A percentile compares a stretch with the other conserved stretches of the same genome.
phyloP scores from a whole-genome alignment of 2,113 vertebrate genomes.

The Odontesthes bonariensis region DNA sequence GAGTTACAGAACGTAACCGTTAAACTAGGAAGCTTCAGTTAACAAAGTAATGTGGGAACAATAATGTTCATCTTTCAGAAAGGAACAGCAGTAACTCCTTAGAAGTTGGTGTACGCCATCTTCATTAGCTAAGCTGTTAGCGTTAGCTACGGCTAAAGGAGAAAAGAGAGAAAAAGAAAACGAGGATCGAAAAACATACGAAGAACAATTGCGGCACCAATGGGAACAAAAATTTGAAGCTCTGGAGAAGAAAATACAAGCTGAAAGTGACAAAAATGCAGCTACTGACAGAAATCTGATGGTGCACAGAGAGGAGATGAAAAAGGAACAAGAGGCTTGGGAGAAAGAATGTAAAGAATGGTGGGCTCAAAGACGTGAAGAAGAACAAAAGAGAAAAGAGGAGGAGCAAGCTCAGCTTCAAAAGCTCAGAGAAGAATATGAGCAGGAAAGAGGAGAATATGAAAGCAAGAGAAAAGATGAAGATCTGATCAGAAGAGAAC shows the following conservation, averaged over 20 bases:
- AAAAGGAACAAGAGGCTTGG: conserved; percentile 13
- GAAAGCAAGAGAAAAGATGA: background rate
- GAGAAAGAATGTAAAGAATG: conserved; percentile 10
- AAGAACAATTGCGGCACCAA: background rate
- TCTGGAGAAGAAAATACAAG: conserved; percentile 7
- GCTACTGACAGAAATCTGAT: background rate
- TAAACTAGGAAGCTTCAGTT: too few relatives aligned
- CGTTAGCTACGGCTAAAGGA: too few relatives aligned
- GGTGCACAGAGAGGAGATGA: conserved; percentile 1
- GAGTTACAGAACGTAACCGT: too few relatives aligned
- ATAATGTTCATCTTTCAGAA: too few relatives aligned
- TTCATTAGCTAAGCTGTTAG: too few relatives aligned
- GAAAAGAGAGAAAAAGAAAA: conserved; percentile 14
- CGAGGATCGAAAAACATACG: background rate
- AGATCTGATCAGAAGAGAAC: background rate
- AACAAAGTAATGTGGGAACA: too few relatives aligned
- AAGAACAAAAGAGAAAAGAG: conserved; percentile 15
- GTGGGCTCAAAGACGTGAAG: conserved; percentile 10
- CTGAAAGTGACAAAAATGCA: conserved; percentile 11
- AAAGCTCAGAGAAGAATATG: conserved; percentile 32
- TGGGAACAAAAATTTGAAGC: conserved; percentile 5
- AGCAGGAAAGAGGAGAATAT: background rate
- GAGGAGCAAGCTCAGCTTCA: background rate
- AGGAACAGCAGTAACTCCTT: too few relatives aligned
- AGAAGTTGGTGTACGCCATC: too few relatives aligned